These are phyloP conservation scores for Osedax frankpressi DNA, from an alignment of 2,888 invertebrate genomes.

Conservation along the genomic window DNA sequence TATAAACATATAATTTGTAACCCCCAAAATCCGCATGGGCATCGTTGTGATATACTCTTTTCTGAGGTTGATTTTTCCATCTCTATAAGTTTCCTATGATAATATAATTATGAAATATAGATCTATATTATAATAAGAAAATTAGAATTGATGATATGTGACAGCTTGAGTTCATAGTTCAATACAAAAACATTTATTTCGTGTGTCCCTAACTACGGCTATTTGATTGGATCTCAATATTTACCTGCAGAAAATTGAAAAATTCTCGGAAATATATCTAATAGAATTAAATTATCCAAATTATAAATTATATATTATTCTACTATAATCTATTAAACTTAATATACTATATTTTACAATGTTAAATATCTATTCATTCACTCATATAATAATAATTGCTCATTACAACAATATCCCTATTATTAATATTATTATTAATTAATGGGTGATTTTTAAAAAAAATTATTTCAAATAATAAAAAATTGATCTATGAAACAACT, in stretches of 20 bases:
- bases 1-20: no score
- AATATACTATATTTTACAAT: no score
- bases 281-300: no score
- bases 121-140: not conserved
- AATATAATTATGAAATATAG: not conserved
- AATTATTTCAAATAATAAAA: no score
- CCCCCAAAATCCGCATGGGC: slow-evolving; percentile 31
- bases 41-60: slow-evolving; percentile 25
- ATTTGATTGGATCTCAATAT: not conserved
- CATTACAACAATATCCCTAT: no score
- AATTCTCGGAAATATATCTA: not conserved
- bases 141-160: not conserved
- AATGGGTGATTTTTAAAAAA: no score
- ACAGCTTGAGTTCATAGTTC: not conserved
- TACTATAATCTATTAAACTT: no score
- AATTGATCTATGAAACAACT: no score
- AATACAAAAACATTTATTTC: not conserved
- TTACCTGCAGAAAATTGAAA: not conserved
- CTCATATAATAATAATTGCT: no score
- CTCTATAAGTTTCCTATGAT: not conserved
- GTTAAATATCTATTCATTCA: no score
- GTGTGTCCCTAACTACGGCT: not conserved
- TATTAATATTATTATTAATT: no score
- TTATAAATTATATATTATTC: no score
- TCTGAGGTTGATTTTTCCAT: not conserved